A percentile compares a stretch with the other conserved stretches of the same genome.
Conservation (phyloP, 2,113 vertebrate genomes). For the Apistogramma diplotaenia region DNA sequence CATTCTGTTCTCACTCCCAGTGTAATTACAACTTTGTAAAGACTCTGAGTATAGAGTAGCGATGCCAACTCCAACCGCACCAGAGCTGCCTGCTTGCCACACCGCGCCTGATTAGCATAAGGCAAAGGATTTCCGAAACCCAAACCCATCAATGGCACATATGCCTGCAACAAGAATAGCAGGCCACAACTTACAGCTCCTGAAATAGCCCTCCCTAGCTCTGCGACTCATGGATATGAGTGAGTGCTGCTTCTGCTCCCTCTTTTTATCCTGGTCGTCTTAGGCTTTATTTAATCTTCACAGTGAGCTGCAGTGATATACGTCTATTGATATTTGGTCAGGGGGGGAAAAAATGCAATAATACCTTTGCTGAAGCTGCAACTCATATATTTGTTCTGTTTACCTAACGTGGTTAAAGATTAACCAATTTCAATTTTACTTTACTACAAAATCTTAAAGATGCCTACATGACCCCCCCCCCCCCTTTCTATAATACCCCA, state of each 20-base stretch:
- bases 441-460: not conserved
- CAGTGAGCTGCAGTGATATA: slow-evolving; percentile 24
- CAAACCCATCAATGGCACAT: slow-evolving; percentile 74
- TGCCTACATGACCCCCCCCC: not conserved
- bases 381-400: not conserved
- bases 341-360: not conserved
- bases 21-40: slow-evolving; percentile 73
- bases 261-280: slow-evolving; percentile 30
- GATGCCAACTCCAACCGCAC: slow-evolving; percentile 69
- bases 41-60: slow-evolving; percentile 61
- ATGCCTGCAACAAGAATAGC: slow-evolving; percentile 72
- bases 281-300: slow-evolving; percentile 62
- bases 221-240: slow-evolving; percentile 55
- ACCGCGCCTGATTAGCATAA: slow-evolving; percentile 74
- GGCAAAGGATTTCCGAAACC: slow-evolving; percentile 77
- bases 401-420: not conserved
- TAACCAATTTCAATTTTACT: slow-evolving; percentile 1
- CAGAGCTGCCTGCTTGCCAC: slow-evolving; percentile 68
- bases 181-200: slow-evolving; percentile 70
- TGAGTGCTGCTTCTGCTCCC: slow-evolving; percentile 18
- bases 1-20: slow-evolving; percentile 64
- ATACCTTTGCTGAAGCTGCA: not conserved
- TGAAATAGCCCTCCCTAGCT: slow-evolving; percentile 67
- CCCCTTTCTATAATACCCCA: not conserved
- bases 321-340: not conserved